These are phyloP conservation scores for Flabesymbios commensalis DNA, from an alignment of 2,888 invertebrate genomes.

Conservation along the genomic window DNA sequence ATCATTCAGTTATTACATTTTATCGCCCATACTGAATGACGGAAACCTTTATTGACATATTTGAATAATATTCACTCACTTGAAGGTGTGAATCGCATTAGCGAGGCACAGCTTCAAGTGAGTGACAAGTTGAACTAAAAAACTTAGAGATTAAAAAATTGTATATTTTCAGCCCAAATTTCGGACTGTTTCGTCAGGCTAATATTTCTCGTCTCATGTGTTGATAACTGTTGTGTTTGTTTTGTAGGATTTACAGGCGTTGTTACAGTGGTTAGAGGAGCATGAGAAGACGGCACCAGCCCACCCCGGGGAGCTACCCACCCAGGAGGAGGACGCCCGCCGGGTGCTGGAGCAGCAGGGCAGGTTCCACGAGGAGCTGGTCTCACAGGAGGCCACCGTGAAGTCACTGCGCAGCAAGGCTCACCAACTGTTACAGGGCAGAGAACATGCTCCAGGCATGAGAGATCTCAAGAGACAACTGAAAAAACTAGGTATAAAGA, in stretches of 20 bases:
- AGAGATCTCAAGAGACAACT: conserved; percentile 83
- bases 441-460: conserved; percentile 81
- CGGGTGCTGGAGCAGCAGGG: conserved; percentile 76
- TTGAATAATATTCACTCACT: no score
- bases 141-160: no score
- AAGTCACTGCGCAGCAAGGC: conserved; percentile 89
- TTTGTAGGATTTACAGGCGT: conserved; percentile 71
- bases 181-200: no score
- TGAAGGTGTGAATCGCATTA: no score
- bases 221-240: no score
- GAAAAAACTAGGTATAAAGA: conserved; percentile 73
- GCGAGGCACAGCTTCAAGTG: no score
- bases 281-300: conserved; percentile 67
- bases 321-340: conserved; percentile 84
- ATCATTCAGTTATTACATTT: no score
- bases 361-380: conserved; percentile 54
- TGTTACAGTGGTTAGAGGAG: conserved; percentile 85
- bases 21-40: no score
- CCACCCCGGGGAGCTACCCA: conserved; percentile 55
- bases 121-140: no score
- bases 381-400: conserved; percentile 71
- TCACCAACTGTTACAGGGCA: conserved; percentile 82
- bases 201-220: no score
- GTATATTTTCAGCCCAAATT: no score
- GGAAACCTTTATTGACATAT: no score